A percentile compares a stretch with the other conserved stretches of the same genome.
phyloP scores from a whole-genome alignment of 1,140 invertebrate species.

The Kradibia gibbosae region DNA sequence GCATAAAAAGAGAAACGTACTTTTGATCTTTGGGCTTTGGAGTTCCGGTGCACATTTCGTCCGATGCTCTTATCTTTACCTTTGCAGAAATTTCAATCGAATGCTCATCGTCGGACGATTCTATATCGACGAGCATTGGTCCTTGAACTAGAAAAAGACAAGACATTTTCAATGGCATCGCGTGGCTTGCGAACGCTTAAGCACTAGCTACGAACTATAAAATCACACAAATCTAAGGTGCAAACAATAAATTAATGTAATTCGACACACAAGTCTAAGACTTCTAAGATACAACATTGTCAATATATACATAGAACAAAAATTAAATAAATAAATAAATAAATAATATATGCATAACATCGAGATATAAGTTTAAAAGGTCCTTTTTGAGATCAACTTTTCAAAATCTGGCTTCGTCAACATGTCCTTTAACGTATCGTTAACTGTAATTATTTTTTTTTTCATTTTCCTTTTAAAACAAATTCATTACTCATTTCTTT shows the following conservation, averaged over 20 bases:
- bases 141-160: slow-evolving; percentile 58
- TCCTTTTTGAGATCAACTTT: slow-evolving; percentile 51
- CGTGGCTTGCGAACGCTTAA: neutral
- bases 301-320: no score
- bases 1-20: slow-evolving; percentile 55
- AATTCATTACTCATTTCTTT: neutral
- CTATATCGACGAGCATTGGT: slow-evolving; percentile 72
- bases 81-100: slow-evolving; percentile 82
- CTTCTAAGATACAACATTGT: slow-evolving; percentile 48
- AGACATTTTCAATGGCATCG: slow-evolving; percentile 31
- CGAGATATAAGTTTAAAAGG: slow-evolving; percentile 40
- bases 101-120: slow-evolving; percentile 86
- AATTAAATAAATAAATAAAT: no score
- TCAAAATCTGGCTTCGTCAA: slow-evolving; percentile 48
- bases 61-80: slow-evolving; percentile 68
- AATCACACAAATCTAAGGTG: slow-evolving; percentile 48
- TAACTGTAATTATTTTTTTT: slow-evolving; percentile 7
- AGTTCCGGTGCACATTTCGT: slow-evolving; percentile 66
- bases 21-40: slow-evolving; percentile 71
- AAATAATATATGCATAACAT: slow-evolving; percentile 49
- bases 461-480: slow-evolving; percentile 33
- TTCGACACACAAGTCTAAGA: slow-evolving; percentile 49
- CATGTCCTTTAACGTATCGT: slow-evolving; percentile 47
- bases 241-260: slow-evolving; percentile 40
- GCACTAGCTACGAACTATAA: slow-evolving; percentile 19